These are phyloP conservation scores for Pterocles orientalis DNA, from an alignment of 2,113 vertebrate species.

Conservation along the genomic window DNA sequence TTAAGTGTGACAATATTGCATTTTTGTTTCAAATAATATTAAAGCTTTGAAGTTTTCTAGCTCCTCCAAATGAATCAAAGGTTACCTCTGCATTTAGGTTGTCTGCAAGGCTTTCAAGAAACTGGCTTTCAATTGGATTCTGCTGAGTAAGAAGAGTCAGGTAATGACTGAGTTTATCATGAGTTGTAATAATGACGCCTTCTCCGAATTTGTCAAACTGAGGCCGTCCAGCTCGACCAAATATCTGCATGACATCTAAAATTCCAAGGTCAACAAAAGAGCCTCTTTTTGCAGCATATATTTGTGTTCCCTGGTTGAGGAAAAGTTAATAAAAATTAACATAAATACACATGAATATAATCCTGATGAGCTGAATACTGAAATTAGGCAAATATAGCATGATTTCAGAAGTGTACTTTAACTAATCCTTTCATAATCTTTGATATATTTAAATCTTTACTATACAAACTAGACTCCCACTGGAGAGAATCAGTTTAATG, in stretches of 20 bases:
- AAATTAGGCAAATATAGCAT: conserved; percentile 80
- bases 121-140: conserved; percentile 99
- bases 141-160: conserved; percentile 95
- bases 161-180: conserved; percentile 98
- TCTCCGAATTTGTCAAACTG: conserved; percentile 97
- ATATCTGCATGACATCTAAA: conserved; percentile 99
- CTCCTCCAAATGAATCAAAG: not conserved
- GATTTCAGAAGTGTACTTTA: conserved; percentile 79
- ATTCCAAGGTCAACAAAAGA: conserved; percentile 97
- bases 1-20: not conserved
- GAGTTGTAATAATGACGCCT: conserved; percentile 95
- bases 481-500: conserved; percentile 69
- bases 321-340: conserved; percentile 85
- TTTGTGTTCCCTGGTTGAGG: conserved; percentile 93
- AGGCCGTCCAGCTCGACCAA: conserved; percentile 94
- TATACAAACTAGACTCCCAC: conserved; percentile 70
- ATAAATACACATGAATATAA: conserved; percentile 80
- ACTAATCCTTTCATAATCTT: conserved; percentile 79
- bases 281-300: conserved; percentile 97
- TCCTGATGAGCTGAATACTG: conserved; percentile 75
- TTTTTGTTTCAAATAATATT: not conserved
- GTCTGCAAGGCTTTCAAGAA: conserved; percentile 92
- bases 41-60: not conserved
- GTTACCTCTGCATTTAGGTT: conserved; percentile 97
- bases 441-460: conserved; percentile 77